A percentile compares a stretch with the other conserved stretches of the same genome.
These are phyloP conservation scores for Drosophila formosana DNA, from an alignment of 2,888 invertebrate genomes.

Conservation along the genomic window DNA sequence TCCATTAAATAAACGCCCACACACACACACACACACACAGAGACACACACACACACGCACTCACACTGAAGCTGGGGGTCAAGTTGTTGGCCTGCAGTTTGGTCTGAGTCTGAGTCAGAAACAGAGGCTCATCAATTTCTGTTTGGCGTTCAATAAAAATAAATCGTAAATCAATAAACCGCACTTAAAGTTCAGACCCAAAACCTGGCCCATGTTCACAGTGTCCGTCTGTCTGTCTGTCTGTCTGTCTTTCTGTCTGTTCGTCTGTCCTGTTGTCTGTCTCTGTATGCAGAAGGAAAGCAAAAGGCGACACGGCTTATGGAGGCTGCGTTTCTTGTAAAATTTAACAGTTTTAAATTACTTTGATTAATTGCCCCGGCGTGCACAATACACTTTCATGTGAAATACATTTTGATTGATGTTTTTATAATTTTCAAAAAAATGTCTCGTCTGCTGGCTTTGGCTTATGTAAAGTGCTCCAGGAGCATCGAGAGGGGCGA, in stretches of 20 bases:
- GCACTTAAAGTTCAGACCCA: constrained; percentile 59
- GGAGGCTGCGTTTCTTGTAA: constrained; percentile 45
- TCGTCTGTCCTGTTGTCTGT: not conserved
- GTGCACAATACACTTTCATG: constrained; percentile 50
- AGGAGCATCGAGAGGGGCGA: too few species aligned
- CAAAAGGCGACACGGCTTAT: constrained; percentile 5
- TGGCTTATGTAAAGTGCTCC: too few species aligned
- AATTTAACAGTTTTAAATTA: constrained; percentile 64
- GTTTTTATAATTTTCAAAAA: constrained; percentile 71
- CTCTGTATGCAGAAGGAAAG: constrained; percentile 9
- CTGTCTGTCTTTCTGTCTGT: not conserved
- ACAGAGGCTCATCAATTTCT: constrained; percentile 69
- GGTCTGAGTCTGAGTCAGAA: constrained; percentile 43
- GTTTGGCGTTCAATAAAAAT: constrained; percentile 70
- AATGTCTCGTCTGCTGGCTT: constrained; percentile 14
- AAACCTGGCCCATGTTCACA: constrained; percentile 35
- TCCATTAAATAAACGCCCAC: constrained; percentile 58
- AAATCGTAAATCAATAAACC: constrained; percentile 78
- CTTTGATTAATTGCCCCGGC: constrained; percentile 70
- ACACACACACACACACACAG: constrained; percentile 3
- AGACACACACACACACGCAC: not conserved
- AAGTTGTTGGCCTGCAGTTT: constrained; percentile 71
- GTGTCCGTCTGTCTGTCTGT: not conserved
- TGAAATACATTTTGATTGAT: constrained; percentile 74
- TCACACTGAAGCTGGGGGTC: constrained; percentile 48